Conservation (phyloP, 2,888 invertebrate genomes). For the Rosalia funebris region DNA sequence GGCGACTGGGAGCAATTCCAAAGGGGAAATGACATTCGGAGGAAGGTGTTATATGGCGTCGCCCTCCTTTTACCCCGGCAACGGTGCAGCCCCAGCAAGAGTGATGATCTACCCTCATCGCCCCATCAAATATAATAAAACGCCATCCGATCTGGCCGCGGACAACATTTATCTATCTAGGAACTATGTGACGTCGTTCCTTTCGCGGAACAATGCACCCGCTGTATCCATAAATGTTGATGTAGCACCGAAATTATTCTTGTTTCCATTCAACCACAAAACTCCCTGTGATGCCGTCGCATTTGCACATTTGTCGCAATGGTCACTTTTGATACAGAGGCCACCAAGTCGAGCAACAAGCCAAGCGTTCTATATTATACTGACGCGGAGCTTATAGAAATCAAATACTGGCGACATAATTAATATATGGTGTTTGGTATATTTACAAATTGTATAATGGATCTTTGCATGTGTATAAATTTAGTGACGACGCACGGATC, state of each 20-base stretch:
- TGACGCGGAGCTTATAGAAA: no score
- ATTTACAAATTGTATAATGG: no score
- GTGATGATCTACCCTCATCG: not conserved
- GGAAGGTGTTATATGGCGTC: conserved; percentile 28
- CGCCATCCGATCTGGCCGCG: conserved; percentile 48
- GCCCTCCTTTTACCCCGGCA: not conserved
- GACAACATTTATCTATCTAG: conserved; percentile 49
- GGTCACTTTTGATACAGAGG: not conserved
- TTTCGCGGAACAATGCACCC: conserved; percentile 37
- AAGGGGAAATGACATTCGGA: conserved; percentile 27
- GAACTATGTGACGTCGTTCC: conserved; percentile 40
- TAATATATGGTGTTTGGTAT: no score
- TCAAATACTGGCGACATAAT: no score
- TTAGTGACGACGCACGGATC: no score
- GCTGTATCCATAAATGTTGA: conserved; percentile 33
- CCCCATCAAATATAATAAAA: conserved; percentile 51
- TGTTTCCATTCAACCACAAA: conserved; percentile 9
- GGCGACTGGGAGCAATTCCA: conserved; percentile 20
- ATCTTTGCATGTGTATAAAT: no score
- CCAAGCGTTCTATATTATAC: no score
- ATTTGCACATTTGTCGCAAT: conserved; percentile 15
- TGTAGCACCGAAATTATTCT: conserved; percentile 20
- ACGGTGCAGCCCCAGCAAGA: not conserved
- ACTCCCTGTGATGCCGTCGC: conserved; percentile 1
- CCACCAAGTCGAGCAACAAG: not conserved